Conservation (phyloP, 2,797 vertebrate genomes). For the Myotis vivesi region DNA sequence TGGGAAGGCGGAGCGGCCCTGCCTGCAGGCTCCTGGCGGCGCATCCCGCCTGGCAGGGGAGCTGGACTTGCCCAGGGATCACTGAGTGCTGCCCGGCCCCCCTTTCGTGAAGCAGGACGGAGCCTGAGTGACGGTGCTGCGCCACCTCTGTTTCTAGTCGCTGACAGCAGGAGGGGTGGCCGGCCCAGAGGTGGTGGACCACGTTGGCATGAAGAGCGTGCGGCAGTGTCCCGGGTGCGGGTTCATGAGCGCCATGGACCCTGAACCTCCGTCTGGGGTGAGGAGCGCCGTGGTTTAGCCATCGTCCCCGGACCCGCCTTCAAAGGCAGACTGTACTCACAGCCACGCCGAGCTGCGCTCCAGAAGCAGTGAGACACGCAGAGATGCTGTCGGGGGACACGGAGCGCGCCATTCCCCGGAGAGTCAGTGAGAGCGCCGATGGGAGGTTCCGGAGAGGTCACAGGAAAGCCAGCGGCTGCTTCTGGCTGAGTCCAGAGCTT, state of each 20-base stretch:
- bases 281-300: background rate
- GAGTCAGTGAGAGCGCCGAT: constrained; percentile 85
- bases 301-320: constrained; percentile 58
- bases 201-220: constrained; percentile 52
- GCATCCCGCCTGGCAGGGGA: background rate
- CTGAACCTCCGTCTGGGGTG: constrained; percentile 52
- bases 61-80: constrained; percentile 26
- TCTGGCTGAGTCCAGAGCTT: constrained; percentile 84
- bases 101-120: constrained; percentile 60
- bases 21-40: too few species aligned
- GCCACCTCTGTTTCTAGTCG: constrained; percentile 44
- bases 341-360: constrained; percentile 76
- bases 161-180: constrained; percentile 52
- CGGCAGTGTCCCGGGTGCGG: constrained; percentile 10
- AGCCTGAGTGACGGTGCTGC: constrained; percentile 70
- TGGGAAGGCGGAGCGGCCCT: background rate
- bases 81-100: constrained; percentile 63
- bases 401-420: constrained; percentile 83
- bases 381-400: constrained; percentile 83
- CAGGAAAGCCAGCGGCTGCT: constrained; percentile 84
- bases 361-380: constrained; percentile 82
- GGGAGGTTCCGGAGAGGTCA: constrained; percentile 87
- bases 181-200: constrained; percentile 48
- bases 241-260: background rate
- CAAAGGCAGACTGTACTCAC: constrained; percentile 68